Evolutionary conservation across 92 coral and sea anemone genomes (phyloP).

Genomic region (Actinernus sp.): DNA sequence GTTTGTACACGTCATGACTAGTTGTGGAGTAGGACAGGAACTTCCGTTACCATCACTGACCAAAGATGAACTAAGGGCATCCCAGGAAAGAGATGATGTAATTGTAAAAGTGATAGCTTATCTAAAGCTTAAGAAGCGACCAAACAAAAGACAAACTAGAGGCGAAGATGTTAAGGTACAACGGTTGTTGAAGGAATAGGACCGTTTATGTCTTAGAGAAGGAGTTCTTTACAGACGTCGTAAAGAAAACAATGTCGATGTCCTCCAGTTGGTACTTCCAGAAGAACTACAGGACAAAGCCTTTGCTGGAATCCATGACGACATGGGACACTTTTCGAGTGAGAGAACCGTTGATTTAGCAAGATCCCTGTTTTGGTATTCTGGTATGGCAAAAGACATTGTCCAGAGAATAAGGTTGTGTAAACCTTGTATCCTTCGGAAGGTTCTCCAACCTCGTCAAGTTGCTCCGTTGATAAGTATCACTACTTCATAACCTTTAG

Average conservation of each 20-base stretch:
- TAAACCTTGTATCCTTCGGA: conserved; percentile 4
- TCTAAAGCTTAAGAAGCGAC: not conserved
- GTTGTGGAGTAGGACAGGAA: too few species aligned
- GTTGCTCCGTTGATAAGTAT: conserved; percentile 6
- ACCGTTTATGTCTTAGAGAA: too few species aligned
- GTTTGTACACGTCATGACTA: too few species aligned
- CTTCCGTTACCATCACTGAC: not conserved
- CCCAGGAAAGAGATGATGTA: conserved; percentile 1
- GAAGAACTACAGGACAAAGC: not conserved
- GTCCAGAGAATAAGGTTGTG: not conserved
- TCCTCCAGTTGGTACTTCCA: not conserved
- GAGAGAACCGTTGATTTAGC: conserved; percentile 1
- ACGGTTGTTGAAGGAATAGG: too few species aligned
- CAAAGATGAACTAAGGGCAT: not conserved
- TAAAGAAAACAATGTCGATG: not conserved
- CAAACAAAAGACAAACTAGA: not conserved
- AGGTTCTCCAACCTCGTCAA: not conserved
- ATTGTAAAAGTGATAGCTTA: not conserved
- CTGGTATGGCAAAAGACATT: conserved; percentile 3
- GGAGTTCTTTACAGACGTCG: too few species aligned
- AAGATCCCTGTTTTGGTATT: not conserved
- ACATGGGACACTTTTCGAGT: not conserved
- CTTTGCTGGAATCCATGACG: not conserved
- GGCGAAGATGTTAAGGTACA: not conserved
- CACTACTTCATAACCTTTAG: too few species aligned